These are phyloP conservation scores for Lordiphosa mommai DNA, from an alignment of 1,140 invertebrate genomes.

Conservation along the genomic window DNA sequence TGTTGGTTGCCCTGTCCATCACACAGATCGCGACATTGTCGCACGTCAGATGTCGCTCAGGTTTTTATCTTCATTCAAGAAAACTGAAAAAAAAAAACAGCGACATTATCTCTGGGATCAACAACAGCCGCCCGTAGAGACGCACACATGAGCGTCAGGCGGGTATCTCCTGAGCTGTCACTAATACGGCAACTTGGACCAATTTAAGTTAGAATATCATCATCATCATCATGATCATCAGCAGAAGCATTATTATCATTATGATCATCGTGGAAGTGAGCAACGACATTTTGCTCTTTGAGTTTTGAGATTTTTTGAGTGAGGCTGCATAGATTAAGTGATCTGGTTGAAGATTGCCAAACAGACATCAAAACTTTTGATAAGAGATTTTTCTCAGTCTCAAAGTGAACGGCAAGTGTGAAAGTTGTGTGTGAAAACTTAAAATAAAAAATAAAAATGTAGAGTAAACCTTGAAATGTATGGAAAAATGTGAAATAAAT, in stretches of 20 bases:
- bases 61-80: slow-evolving; percentile 56
- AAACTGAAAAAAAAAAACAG: slow-evolving; percentile 23
- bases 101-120: slow-evolving; percentile 58
- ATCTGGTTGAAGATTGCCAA: slow-evolving; percentile 38
- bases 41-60: slow-evolving; percentile 57
- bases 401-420: slow-evolving; percentile 57
- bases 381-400: slow-evolving; percentile 68
- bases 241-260: slow-evolving; percentile 1
- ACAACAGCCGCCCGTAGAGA: slow-evolving; percentile 16
- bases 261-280: slow-evolving; percentile 20
- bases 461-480: not conserved
- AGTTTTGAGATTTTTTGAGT: slow-evolving; percentile 3
- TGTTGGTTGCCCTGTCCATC: slow-evolving; percentile 32
- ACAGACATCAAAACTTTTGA: slow-evolving; percentile 31
- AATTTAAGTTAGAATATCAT: slow-evolving; percentile 68
- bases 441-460: not conserved
- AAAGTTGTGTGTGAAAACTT: slow-evolving; percentile 35
- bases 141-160: slow-evolving; percentile 10
- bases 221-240: slow-evolving; percentile 37
- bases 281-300: slow-evolving; percentile 10
- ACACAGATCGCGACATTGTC: slow-evolving; percentile 54
- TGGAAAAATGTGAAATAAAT: not conserved
- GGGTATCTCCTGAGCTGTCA: slow-evolving; percentile 41
- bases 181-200: slow-evolving; percentile 42
- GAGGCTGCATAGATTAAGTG: slow-evolving; percentile 28